Conservation (phyloP, 2,113 vertebrate genomes). For the Nannospalax galili region DNA sequence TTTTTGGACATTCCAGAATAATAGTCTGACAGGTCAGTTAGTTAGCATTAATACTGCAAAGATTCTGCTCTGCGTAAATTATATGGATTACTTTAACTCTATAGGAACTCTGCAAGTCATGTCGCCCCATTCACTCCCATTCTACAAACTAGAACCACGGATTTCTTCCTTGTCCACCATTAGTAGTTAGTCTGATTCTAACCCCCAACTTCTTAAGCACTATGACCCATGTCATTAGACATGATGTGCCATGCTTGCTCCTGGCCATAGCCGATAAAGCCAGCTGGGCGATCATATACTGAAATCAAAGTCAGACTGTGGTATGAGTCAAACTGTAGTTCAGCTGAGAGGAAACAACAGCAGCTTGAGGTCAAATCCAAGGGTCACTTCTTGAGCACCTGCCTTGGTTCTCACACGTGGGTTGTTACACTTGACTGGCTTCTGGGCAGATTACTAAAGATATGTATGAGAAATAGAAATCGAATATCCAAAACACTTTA, state of each 20-base stretch:
- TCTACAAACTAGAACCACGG: too few species aligned
- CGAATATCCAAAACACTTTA: not conserved
- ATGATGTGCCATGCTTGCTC: not conserved
- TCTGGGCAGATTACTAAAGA: not conserved
- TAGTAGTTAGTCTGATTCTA: not conserved
- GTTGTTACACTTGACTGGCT: not conserved
- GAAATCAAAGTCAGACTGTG: not conserved
- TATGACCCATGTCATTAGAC: not conserved
- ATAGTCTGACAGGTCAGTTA: not conserved
- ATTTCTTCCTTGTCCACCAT: not conserved
- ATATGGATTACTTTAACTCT: not conserved
- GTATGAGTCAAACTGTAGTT: not conserved
- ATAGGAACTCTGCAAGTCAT: not conserved
- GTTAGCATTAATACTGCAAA: not conserved
- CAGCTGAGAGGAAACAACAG: not conserved
- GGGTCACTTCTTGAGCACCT: not conserved
- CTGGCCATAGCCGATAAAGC: not conserved
- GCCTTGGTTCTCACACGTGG: not conserved
- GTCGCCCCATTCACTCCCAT: too few species aligned
- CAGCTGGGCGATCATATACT: not conserved
- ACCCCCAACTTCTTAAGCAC: not conserved
- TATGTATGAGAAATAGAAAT: not conserved
- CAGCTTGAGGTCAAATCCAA: not conserved
- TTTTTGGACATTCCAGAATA: not conserved
- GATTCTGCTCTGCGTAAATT: not conserved